Evolutionary conservation across 2,888 invertebrate genomes (phyloP).

Genomic region (Pedicia rivosa): DNA sequence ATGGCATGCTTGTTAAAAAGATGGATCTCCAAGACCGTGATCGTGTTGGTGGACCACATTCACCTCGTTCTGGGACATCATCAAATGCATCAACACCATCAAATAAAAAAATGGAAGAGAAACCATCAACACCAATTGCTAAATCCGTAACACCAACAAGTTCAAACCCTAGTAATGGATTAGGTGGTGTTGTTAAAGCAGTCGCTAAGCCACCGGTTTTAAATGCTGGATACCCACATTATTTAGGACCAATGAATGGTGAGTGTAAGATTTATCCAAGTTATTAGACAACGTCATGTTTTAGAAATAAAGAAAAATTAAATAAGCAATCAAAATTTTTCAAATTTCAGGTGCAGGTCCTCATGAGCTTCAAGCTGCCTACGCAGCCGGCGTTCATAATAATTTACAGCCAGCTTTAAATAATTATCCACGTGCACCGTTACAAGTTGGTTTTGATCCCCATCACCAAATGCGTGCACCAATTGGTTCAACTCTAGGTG

Average conservation of each 20-base stretch:
- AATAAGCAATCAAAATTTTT: slow-evolving; percentile 22
- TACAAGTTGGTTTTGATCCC: slow-evolving; percentile 49
- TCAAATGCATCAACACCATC: slow-evolving; percentile 85
- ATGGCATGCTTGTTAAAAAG: slow-evolving; percentile 44
- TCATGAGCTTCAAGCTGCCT: slow-evolving; percentile 41
- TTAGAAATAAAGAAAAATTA: slow-evolving; percentile 17
- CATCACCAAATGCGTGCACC: slow-evolving; percentile 47
- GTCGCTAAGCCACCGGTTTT: slow-evolving; percentile 15
- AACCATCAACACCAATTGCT: slow-evolving; percentile 79
- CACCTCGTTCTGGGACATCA: slow-evolving; percentile 58
- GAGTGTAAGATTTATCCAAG: too few species aligned
- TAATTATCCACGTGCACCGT: slow-evolving; percentile 46
- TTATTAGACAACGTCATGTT: too few species aligned
- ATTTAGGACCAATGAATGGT: slow-evolving; percentile 35
- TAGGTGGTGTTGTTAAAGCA: slow-evolving; percentile 23
- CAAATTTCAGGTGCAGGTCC: slow-evolving; percentile 31
- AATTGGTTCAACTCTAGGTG: slow-evolving; percentile 32
- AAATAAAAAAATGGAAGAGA: slow-evolving; percentile 73
- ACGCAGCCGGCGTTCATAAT: slow-evolving; percentile 39
- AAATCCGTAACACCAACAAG: slow-evolving; percentile 80
- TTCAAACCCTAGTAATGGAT: slow-evolving; percentile 34
- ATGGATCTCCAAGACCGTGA: slow-evolving; percentile 16
- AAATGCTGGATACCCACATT: slow-evolving; percentile 40
- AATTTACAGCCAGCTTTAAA: slow-evolving; percentile 45
- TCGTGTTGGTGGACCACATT: slow-evolving; percentile 20